Percentiles rank a stretch among this genome's conserved stretches.
Conservation (phyloP, 2,888 invertebrate species). For the Tetanocera ferruginea region DNA sequence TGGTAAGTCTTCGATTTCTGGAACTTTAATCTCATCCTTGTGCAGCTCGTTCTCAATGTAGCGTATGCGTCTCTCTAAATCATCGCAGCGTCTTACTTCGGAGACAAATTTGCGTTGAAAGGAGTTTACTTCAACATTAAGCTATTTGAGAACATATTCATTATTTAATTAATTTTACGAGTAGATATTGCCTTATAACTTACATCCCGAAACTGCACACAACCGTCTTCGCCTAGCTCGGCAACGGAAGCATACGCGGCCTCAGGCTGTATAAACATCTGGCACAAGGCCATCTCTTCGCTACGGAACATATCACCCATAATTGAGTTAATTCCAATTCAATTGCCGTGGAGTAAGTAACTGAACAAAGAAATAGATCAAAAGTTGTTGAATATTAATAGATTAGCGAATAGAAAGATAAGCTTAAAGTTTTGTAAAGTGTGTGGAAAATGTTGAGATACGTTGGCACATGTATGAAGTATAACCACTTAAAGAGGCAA, state of each 20-base stretch:
- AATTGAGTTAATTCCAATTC: slow-evolving; percentile 32
- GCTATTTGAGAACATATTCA: slow-evolving; percentile 70
- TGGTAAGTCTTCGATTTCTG: slow-evolving; percentile 76
- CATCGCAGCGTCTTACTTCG: slow-evolving; percentile 87
- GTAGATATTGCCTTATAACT: slow-evolving; percentile 69
- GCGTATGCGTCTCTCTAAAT: slow-evolving; percentile 84
- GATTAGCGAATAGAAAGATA: too few relatives aligned
- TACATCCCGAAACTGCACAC: slow-evolving; percentile 96
- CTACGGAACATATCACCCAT: slow-evolving; percentile 90
- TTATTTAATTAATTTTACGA: not conserved
- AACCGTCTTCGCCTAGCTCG: slow-evolving; percentile 93
- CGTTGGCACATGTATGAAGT: too few relatives aligned
- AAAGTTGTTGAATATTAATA: too few relatives aligned
- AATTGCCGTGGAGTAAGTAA: too few relatives aligned
- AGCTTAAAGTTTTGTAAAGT: too few relatives aligned
- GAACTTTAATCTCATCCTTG: slow-evolving; percentile 80
- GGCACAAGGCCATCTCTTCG: slow-evolving; percentile 92
- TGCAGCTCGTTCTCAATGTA: slow-evolving; percentile 84
- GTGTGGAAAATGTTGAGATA: too few relatives aligned
- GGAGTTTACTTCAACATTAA: slow-evolving; percentile 82
- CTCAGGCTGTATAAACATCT: slow-evolving; percentile 96
- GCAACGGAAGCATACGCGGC: slow-evolving; percentile 94
- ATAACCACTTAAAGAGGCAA: too few relatives aligned
- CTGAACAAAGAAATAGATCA: too few relatives aligned
- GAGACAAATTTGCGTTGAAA: slow-evolving; percentile 89